Evolutionary conservation across 2,113 vertebrate genomes (phyloP).

Genomic region (Pelecanoides urinatrix): DNA sequence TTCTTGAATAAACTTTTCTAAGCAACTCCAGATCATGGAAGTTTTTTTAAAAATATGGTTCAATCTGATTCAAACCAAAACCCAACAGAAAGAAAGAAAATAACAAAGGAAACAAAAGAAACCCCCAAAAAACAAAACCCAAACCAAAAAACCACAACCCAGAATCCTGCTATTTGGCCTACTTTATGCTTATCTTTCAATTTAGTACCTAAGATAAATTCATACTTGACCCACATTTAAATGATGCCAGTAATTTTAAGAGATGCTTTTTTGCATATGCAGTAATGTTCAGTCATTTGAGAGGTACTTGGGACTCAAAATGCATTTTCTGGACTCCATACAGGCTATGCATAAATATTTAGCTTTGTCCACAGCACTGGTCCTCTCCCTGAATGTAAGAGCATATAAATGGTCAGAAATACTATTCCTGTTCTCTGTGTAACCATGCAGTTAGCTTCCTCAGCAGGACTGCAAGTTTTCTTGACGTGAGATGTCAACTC

Average conservation of each 20-base stretch:
- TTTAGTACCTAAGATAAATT: background rate
- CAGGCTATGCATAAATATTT: background rate
- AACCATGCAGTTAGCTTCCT: background rate
- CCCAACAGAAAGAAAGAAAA: background rate
- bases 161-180: background rate
- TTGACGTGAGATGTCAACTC: background rate
- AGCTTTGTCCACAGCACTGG: background rate
- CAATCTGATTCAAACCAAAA: background rate
- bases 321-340: background rate
- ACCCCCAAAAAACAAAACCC: rapidly evolving
- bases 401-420: background rate
- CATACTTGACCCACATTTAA: background rate
- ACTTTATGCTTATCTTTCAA: background rate
- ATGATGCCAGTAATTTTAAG: rapidly evolving
- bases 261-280: background rate
- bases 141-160: rapidly evolving
- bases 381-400: background rate
- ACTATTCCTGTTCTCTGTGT: background rate
- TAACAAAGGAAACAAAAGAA: background rate
- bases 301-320: background rate
- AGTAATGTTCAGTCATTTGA: background rate
- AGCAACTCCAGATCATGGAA: background rate
- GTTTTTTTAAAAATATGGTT: background rate
- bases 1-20: background rate
- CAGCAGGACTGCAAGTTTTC: background rate